These are phyloP conservation scores for Teleopsis dalmanni DNA, from an alignment of 1,140 invertebrate genomes.

Conservation along the genomic window DNA sequence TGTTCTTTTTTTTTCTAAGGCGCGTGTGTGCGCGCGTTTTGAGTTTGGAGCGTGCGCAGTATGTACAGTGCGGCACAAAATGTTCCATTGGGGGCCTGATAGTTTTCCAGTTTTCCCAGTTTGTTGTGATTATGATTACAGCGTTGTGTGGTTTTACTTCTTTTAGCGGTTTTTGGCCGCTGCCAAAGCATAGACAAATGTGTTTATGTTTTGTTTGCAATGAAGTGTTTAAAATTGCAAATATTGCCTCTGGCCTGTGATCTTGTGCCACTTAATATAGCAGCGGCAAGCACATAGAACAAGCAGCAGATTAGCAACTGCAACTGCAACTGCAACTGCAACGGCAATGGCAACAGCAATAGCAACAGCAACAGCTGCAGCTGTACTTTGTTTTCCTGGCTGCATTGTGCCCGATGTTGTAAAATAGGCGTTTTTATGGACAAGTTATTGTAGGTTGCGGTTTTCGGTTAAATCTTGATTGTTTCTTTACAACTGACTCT, in stretches of 20 bases:
- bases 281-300: not conserved
- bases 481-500: no score
- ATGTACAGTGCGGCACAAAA: conserved; percentile 7
- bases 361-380: not conserved
- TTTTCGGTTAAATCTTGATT: no score
- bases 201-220: no score
- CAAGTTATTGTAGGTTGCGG: no score
- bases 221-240: no score
- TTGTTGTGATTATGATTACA: not conserved
- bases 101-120: conserved; percentile 5
- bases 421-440: no score
- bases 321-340: not conserved
- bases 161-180: no score
- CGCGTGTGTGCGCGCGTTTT: not conserved
- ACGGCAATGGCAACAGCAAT: not conserved
- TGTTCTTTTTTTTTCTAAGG: not conserved
- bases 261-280: conserved; percentile 7
- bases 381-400: no score
- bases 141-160: not conserved
- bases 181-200: no score
- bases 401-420: no score
- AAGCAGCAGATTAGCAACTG: conserved; percentile 2
- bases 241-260: conserved; percentile 10
- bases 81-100: conserved; percentile 4
- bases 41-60: not conserved